Evolutionary conservation across 2,888 invertebrate genomes (phyloP).

Genomic region (Tolmerus cingulatus): DNA sequence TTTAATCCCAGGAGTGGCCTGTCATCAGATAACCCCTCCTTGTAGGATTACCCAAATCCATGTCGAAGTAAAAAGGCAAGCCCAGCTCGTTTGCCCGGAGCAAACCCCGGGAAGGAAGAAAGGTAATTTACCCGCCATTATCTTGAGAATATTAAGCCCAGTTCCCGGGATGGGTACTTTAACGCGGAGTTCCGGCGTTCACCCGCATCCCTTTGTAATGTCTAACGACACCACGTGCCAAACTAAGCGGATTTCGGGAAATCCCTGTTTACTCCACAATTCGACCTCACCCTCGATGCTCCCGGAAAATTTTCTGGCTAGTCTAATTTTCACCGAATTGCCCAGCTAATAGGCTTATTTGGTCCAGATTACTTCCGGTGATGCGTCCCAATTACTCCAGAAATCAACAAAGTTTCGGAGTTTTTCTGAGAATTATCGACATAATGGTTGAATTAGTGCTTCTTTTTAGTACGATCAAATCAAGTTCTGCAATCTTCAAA

Average conservation of each 20-base stretch:
- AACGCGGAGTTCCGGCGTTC: neutral
- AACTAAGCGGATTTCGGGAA: neutral
- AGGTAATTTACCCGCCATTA: neutral
- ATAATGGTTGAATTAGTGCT: neutral
- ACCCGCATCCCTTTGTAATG: neutral
- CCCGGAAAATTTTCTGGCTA: neutral
- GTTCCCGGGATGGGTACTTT: neutral
- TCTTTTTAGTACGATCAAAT: neutral
- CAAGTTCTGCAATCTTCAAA: neutral
- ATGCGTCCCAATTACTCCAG: neutral
- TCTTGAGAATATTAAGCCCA: neutral
- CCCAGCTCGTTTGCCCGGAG: neutral
- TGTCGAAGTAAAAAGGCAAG: neutral
- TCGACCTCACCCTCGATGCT: neutral
- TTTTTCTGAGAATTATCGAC: neutral
- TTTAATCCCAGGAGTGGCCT: neutral
- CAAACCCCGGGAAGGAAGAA: neutral
- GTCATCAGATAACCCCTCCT: neutral
- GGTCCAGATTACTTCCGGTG: neutral
- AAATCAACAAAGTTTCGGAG: neutral
- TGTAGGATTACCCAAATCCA: neutral
- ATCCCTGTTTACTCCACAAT: neutral
- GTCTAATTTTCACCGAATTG: neutral
- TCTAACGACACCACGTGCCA: neutral
- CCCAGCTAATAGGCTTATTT: neutral